These are phyloP conservation scores for Corynorhinus townsendii DNA, from an alignment of 2,113 vertebrate species.

Conservation along the genomic window DNA sequence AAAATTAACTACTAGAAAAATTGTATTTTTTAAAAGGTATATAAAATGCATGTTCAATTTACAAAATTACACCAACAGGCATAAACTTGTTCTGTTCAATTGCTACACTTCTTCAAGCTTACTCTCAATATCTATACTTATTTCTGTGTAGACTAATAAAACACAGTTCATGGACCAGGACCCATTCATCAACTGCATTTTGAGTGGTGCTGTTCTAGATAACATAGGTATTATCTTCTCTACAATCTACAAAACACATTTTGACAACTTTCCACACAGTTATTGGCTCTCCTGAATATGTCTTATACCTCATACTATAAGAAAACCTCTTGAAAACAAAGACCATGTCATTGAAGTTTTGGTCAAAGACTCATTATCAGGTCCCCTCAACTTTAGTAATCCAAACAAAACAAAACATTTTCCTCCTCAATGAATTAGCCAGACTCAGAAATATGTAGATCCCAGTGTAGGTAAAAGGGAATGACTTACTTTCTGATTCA, in stretches of 20 bases:
- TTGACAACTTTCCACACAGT: not conserved
- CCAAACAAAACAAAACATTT: not conserved
- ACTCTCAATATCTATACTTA: not conserved
- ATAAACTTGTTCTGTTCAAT: not conserved
- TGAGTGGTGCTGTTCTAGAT: not conserved
- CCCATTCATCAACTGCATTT: not conserved
- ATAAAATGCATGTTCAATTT: not conserved
- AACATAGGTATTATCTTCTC: not conserved
- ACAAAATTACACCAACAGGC: not conserved
- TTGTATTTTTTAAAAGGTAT: not conserved
- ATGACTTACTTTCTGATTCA: not conserved
- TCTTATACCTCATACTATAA: not conserved
- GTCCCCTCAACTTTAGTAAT: not conserved
- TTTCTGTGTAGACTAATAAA: not conserved
- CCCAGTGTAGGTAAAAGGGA: not conserved
- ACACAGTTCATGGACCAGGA: not conserved
- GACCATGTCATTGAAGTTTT: not conserved
- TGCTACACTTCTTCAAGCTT: not conserved
- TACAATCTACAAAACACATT: not conserved
- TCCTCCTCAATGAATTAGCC: not conserved
- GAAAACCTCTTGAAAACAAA: slow-evolving; percentile 10
- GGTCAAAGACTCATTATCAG: not conserved
- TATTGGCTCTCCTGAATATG: not conserved
- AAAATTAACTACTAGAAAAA: slow-evolving; percentile 1
- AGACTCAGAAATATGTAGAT: not conserved